Percentiles rank a stretch among this genome's conserved stretches.
These are phyloP conservation scores for Copidosoma aretas DNA, from an alignment of 2,888 invertebrate genomes.

Conservation along the genomic window DNA sequence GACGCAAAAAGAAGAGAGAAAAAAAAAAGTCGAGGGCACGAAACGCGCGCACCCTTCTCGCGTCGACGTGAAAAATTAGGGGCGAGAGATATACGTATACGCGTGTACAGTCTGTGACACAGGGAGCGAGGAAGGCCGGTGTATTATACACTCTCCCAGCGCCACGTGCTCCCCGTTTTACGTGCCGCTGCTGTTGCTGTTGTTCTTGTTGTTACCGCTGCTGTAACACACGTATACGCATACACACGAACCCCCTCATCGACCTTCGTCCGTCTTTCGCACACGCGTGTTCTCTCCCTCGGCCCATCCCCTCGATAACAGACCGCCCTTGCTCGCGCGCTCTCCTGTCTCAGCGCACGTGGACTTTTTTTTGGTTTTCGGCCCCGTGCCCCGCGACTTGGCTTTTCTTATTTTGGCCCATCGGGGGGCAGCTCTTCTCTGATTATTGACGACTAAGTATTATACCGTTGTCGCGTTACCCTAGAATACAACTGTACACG, in stretches of 20 bases:
- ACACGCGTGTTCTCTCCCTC: neutral
- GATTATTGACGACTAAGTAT: too few relatives aligned
- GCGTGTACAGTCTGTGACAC: neutral
- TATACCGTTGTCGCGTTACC: too few relatives aligned
- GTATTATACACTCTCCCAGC: neutral
- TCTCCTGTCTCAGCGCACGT: neutral
- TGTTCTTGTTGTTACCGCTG: neutral
- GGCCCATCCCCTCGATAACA: neutral
- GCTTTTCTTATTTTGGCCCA: too few relatives aligned
- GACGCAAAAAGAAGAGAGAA: too few relatives aligned
- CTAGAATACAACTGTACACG: too few relatives aligned
- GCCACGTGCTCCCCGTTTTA: slow-evolving; percentile 22
- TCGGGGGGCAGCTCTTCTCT: too few relatives aligned
- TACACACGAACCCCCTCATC: neutral
- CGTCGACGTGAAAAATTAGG: too few relatives aligned
- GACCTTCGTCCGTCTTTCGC: slow-evolving; percentile 31
- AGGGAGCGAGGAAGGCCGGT: neutral
- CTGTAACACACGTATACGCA: neutral
- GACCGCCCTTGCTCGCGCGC: too few relatives aligned
- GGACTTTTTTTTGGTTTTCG: neutral
- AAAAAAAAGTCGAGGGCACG: too few relatives aligned
- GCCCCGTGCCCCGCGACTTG: too few relatives aligned
- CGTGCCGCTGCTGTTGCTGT: too few relatives aligned
- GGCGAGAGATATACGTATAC: neutral
- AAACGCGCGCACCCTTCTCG: too few relatives aligned